Conservation (phyloP, 2,888 invertebrate species). For the Watsonalla binaria region DNA sequence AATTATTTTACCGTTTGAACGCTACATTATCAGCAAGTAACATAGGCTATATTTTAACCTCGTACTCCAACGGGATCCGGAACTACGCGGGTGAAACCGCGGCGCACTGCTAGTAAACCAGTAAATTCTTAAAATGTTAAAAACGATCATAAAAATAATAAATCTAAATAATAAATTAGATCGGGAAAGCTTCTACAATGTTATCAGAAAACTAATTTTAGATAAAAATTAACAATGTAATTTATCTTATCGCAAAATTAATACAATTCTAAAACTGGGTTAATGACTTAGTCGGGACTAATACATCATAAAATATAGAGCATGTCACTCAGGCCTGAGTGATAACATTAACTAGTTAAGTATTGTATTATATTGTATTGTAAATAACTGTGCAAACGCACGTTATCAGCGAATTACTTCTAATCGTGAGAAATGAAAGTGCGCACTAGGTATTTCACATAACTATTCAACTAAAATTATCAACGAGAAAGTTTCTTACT, state of each 20-base stretch:
- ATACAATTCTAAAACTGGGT: not conserved
- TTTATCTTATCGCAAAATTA: not conserved
- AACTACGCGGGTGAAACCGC: too few species aligned
- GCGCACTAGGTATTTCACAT: not conserved
- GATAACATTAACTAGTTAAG: not conserved
- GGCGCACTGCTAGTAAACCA: too few species aligned
- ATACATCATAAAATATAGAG: conserved; percentile 1
- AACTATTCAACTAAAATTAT: too few species aligned
- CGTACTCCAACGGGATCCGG: too few species aligned
- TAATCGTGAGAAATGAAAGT: not conserved
- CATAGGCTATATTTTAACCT: too few species aligned
- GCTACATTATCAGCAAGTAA: too few species aligned
- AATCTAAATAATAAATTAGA: too few species aligned
- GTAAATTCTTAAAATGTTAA: too few species aligned
- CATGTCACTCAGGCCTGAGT: not conserved
- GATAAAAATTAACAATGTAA: not conserved
- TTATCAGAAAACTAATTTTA: not conserved
- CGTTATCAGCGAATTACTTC: not conserved
- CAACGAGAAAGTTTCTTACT: too few species aligned
- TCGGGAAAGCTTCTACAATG: too few species aligned
- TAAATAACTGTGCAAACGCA: not conserved
- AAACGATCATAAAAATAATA: too few species aligned
- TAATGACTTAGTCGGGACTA: not conserved
- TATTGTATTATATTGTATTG: not conserved
- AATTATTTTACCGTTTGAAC: too few species aligned